Base-by-base conservation (phyloP, 2,797 vertebrate genomes). In the Hydrolagus colliei region DNA sequence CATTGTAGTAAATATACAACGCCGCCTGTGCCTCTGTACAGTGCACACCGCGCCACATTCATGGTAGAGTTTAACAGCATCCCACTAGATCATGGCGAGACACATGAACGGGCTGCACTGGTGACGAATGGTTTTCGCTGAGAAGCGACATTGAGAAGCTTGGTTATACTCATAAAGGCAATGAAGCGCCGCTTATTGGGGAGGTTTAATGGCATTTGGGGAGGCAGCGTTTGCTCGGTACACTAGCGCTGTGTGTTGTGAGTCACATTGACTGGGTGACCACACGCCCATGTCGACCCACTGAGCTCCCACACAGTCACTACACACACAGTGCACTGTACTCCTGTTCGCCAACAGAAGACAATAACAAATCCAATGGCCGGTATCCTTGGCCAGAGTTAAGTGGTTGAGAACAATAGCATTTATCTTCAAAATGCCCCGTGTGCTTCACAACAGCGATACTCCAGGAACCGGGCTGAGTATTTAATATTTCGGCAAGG, bases 381-480 rank as follows among this genome's bases (percentile, higher is more conserved):
- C 63, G 22, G 41, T 20, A 59, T 76, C 41, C 20, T 20, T 27
- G 52, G 2, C 20, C 18, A 10, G 9, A 80, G 18, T 82, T 68
- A 0, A 63, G 63, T 79, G 7, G 27, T 68, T 82, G 11, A 82
- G 18, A 65, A 14, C 59, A 16, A 59, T 7, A 63, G 13, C 9
- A 65, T 16, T 9, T 62, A 65, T 67, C 41, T 52, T 52, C 93
- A 95, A 96, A 95, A 95, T 95, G 95, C 93, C 93, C 94, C 92
- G 92, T 92, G 41, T 52, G 41, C 41, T 52, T 52, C 2, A 52
- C 3, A 52, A 6, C 41, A 52, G 1, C 41, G 41, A 52, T 52
- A 52, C 41, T 52, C 41, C 41, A 52, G 41, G 41, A 52, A 1
- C 41, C 1, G 6, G 2, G 3, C 18, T 22, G 67, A 16, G 9